These are phyloP conservation scores for Vulpes ferrilata DNA, from an alignment of 2,113 vertebrate genomes.

Conservation along the genomic window DNA sequence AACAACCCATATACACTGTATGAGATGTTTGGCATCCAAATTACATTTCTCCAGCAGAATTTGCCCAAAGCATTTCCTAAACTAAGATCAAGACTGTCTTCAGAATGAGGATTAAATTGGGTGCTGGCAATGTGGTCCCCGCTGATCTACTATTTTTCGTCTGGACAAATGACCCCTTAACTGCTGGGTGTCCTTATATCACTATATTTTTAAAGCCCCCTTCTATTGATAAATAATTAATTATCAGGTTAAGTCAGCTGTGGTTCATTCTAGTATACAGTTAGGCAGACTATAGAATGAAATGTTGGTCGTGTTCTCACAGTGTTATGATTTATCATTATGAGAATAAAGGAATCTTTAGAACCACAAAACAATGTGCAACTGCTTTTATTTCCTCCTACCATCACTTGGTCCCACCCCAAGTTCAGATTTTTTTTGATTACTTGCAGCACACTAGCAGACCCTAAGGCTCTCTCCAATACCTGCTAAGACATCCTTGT, in stretches of 20 bases:
- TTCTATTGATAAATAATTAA: conserved; percentile 23
- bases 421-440: not conserved
- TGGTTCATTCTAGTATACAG: not conserved
- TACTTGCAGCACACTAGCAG: not conserved
- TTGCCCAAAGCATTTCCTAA: conserved; percentile 56
- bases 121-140: not conserved
- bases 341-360: not conserved
- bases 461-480: not conserved
- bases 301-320: not conserved
- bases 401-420: not conserved
- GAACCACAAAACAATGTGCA: conserved; percentile 26
- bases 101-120: not conserved
- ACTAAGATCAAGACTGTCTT: conserved; percentile 46
- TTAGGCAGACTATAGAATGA: not conserved
- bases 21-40: conserved; percentile 58
- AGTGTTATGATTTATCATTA: not conserved
- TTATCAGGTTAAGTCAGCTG: not conserved
- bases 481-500: conserved; percentile 36
- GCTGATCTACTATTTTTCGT: not conserved
- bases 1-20: conserved; percentile 69
- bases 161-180: conserved; percentile 6
- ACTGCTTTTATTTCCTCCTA: conserved; percentile 8
- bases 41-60: conserved; percentile 7
- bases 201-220: not conserved
- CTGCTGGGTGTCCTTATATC: not conserved